These are phyloP conservation scores for Isoperla grammatica DNA, from an alignment of 2,888 invertebrate species.

Conservation along the genomic window DNA sequence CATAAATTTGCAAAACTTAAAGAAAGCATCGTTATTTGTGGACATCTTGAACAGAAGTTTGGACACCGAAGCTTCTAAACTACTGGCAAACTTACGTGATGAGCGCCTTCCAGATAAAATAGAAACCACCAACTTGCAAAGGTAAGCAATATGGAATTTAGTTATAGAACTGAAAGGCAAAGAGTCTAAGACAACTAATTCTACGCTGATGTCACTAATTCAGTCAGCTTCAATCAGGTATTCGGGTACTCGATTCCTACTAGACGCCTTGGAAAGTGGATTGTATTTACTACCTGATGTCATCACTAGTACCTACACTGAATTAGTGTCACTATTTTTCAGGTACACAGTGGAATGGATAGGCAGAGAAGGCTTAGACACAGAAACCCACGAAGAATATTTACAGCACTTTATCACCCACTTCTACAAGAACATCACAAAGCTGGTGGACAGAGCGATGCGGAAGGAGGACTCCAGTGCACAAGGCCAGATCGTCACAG, in stretches of 20 bases:
- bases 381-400: constrained; percentile 90
- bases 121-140: constrained; percentile 81
- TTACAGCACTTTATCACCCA: constrained; percentile 90
- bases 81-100: constrained; percentile 84
- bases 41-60: constrained; percentile 89
- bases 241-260: too few species aligned
- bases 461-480: constrained; percentile 91
- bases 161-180: not conserved
- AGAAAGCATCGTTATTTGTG: constrained; percentile 90
- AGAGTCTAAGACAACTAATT: too few species aligned
- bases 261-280: too few species aligned
- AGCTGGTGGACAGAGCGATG: constrained; percentile 91
- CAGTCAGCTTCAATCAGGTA: too few species aligned
- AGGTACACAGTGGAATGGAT: constrained; percentile 97
- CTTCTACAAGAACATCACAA: constrained; percentile 88
- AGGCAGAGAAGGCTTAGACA: constrained; percentile 87
- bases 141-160: constrained; percentile 49
- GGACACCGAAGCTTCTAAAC: constrained; percentile 87
- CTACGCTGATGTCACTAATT: too few species aligned
- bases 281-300: too few species aligned
- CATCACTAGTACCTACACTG: too few species aligned
- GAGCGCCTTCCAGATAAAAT: constrained; percentile 84
- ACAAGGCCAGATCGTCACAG: constrained; percentile 89
- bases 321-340: too few species aligned
- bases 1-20: constrained; percentile 90